A percentile compares a stretch with the other conserved stretches of the same genome.
Evolutionary conservation across 2,797 vertebrate species (phyloP).

Genomic region (Syncerus caffer): DNA sequence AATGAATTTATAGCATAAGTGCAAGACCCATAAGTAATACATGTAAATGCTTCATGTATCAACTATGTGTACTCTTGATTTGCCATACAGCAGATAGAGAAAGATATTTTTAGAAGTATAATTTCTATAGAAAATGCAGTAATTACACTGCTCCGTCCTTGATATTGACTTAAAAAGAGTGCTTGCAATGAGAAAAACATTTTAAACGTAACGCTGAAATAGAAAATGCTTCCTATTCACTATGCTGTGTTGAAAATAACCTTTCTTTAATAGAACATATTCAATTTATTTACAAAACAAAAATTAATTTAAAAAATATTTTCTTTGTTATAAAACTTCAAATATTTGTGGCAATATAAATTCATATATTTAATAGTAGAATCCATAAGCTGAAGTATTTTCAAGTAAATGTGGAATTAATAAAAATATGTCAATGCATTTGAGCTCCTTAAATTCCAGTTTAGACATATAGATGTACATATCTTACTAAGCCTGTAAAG

Average conservation of each 20-base stretch:
- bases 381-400: not conserved
- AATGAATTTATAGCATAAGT: slow-evolving; percentile 54
- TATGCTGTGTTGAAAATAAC: slow-evolving; percentile 25
- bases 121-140: not conserved
- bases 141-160: not conserved
- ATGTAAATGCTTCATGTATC: not conserved
- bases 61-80: not conserved
- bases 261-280: slow-evolving; percentile 35
- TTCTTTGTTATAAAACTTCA: not conserved
- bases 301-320: not conserved
- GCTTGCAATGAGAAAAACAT: slow-evolving; percentile 20
- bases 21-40: not conserved
- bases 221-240: slow-evolving; percentile 32
- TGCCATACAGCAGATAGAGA: not conserved
- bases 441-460: not conserved
- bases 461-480: not conserved
- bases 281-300: slow-evolving; percentile 48
- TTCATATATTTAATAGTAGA: not conserved
- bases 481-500: not conserved
- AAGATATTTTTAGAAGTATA: slow-evolving; percentile 9
- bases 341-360: not conserved
- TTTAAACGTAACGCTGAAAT: slow-evolving; percentile 57
- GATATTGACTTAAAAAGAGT: not conserved
- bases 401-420: not conserved
- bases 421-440: not conserved